phyloP scores from a whole-genome alignment of 2,797 vertebrate species.

The Psittacula echo region DNA sequence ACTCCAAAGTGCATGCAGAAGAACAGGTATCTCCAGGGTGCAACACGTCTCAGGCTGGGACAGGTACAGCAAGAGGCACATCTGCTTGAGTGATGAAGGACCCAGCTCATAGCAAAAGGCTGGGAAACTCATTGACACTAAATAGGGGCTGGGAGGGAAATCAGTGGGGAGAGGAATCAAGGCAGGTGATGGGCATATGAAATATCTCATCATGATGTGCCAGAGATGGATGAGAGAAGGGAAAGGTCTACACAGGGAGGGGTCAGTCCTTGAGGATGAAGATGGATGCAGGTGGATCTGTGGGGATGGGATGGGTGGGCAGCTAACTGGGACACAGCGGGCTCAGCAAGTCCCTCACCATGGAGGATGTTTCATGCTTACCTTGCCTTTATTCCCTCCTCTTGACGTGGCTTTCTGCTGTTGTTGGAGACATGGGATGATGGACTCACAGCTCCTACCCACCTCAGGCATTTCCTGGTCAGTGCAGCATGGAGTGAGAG shows the following conservation, averaged over 20 bases:
- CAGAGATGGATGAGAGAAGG: neutral
- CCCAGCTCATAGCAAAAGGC: neutral
- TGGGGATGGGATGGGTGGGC: neutral
- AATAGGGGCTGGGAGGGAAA: neutral
- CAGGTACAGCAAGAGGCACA: accelerated
- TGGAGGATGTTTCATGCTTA: accelerated
- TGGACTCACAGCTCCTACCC: neutral
- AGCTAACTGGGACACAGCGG: neutral
- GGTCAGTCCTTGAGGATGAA: neutral
- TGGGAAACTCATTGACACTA: neutral
- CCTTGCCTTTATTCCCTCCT: neutral
- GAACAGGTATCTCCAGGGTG: neutral
- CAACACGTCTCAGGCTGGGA: neutral
- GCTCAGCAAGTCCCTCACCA: neutral
- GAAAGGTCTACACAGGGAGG: neutral
- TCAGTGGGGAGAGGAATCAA: neutral
- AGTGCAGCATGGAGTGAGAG: accelerated
- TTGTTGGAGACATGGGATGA: neutral
- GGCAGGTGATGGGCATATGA: too few relatives aligned
- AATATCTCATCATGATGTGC: accelerated
- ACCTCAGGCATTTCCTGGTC: neutral
- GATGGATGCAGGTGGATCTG: neutral
- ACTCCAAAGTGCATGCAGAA: neutral
- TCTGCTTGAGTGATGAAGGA: neutral
- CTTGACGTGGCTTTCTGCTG: neutral